A percentile compares a stretch with the other conserved stretches of the same genome.
Conservation (phyloP, 2,113 vertebrate genomes). For the Zapornia atra region DNA sequence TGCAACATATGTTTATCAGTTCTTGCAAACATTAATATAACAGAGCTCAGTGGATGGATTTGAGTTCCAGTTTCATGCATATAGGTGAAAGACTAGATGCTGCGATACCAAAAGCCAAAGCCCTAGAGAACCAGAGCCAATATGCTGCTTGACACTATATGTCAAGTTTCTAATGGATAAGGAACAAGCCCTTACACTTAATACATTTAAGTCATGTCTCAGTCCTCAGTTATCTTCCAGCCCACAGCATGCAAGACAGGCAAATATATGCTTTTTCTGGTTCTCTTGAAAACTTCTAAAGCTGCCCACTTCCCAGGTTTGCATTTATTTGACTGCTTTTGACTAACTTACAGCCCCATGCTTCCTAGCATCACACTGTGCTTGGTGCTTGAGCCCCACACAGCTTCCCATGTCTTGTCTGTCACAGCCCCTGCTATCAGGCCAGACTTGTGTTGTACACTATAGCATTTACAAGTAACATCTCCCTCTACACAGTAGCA, state of each 20-base stretch:
- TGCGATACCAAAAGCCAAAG: background rate
- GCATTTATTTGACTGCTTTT: background rate
- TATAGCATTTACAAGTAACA: background rate
- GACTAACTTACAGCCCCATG: background rate
- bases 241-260: background rate
- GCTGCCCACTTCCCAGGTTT: background rate
- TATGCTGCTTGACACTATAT: too few species aligned
- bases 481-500: background rate
- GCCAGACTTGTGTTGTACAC: too few species aligned
- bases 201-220: too few species aligned
- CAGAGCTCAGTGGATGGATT: background rate
- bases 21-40: too few species aligned
- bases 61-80: too few species aligned
- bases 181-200: background rate
- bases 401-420: rapidly evolving
- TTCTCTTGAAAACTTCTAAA: background rate
- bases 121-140: background rate
- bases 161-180: background rate
- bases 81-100: background rate
- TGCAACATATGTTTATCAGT: too few species aligned
- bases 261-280: too few species aligned
- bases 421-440: background rate
- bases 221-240: background rate
- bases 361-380: background rate
- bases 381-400: too few species aligned